Percentiles rank a stretch among this genome's conserved stretches.
phyloP scores from a whole-genome alignment of 2,797 vertebrate genomes.

The Tachyglossus aculeatus region DNA sequence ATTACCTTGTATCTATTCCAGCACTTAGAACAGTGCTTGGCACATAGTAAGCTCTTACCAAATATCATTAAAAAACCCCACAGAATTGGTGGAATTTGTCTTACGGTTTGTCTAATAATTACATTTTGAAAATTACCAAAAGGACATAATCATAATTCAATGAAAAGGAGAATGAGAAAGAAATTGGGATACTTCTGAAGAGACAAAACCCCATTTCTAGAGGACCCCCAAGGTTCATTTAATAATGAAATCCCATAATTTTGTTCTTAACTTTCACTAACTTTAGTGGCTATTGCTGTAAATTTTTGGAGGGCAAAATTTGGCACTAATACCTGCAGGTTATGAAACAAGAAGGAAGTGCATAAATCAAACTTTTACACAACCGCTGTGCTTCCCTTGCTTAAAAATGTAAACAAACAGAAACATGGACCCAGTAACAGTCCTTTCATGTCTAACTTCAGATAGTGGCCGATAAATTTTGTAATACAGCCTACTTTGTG shows the following conservation, averaged over 20 bases:
- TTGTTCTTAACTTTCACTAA: background rate
- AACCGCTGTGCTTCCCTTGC: background rate
- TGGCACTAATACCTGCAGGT: background rate
- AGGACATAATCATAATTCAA: background rate
- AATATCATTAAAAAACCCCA: too few relatives aligned
- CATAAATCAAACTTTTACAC: background rate
- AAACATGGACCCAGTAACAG: constrained; percentile 22
- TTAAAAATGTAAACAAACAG: constrained; percentile 53
- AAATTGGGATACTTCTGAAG: too few relatives aligned
- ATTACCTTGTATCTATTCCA: too few relatives aligned
- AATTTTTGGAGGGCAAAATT: background rate
- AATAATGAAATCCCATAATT: background rate
- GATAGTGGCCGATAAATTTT: constrained; percentile 47
- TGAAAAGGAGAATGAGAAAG: background rate
- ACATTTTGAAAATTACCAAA: constrained; percentile 16
- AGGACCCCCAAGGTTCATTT: too few relatives aligned
- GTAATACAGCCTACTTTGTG: constrained; percentile 39
- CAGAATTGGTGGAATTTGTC: too few relatives aligned
- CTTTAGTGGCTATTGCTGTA: background rate
- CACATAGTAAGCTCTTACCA: too few relatives aligned
- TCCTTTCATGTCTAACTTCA: constrained; percentile 52
- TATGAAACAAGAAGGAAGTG: constrained; percentile 1
- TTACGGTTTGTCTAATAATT: too few relatives aligned
- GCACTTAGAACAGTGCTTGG: too few relatives aligned
- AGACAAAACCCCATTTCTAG: too few relatives aligned